Percentiles rank a stretch among this genome's conserved stretches.
These are phyloP conservation scores for Ahaetulla prasina DNA, from an alignment of 2,113 vertebrate species.

Conservation along the genomic window DNA sequence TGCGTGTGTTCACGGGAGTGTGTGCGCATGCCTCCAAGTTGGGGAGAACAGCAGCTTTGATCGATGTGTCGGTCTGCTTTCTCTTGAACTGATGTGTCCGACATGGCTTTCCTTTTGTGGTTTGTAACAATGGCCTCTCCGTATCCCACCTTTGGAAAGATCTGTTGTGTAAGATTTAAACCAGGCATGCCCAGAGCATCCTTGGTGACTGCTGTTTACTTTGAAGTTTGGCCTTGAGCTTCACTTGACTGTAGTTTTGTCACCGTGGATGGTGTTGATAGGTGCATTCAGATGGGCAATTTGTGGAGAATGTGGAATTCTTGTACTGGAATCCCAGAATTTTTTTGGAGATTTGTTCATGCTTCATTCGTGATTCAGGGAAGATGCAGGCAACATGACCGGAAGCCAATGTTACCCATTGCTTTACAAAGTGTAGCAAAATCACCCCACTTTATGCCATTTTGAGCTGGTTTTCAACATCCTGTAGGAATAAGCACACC, in stretches of 20 bases:
- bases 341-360: too few species aligned
- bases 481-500: neutral
- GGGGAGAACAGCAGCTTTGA: rapidly evolving
- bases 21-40: neutral
- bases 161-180: neutral
- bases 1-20: neutral
- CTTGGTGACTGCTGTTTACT: neutral
- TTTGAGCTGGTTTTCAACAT: neutral
- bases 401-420: neutral
- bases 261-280: neutral
- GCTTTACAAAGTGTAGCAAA: neutral
- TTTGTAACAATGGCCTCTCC: neutral
- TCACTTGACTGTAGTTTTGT: neutral
- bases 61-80: rapidly evolving
- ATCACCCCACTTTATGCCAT: neutral
- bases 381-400: neutral
- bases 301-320: too few species aligned
- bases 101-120: neutral
- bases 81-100: rapidly evolving
- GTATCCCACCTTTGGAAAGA: neutral
- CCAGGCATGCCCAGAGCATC: neutral
- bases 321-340: neutral
- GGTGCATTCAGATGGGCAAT: neutral
- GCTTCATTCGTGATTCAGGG: neutral
- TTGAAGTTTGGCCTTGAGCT: neutral